A percentile compares a stretch with the other conserved stretches of the same genome.
phyloP scores from a whole-genome alignment of 2,797 vertebrate species.

The Hoplostethus atlanticus region DNA sequence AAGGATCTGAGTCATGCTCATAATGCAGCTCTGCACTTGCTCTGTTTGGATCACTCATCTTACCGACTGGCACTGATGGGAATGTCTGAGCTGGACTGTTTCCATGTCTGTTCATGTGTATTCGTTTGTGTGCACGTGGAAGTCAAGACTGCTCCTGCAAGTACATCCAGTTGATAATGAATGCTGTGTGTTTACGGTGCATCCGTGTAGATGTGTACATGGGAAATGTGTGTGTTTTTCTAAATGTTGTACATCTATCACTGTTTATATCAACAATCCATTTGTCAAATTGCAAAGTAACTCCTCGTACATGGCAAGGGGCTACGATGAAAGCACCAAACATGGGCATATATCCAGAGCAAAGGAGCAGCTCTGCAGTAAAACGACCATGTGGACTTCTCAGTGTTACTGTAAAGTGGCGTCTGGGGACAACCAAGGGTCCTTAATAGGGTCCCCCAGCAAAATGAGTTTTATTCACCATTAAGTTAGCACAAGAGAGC shows the following conservation, averaged over 20 bases:
- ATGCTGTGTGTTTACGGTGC: no score
- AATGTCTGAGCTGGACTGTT: neutral
- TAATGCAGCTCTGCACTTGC: neutral
- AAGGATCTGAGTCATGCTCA: conserved; percentile 39
- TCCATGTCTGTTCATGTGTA: conserved; percentile 10
- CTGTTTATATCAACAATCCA: no score
- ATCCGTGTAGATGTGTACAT: no score
- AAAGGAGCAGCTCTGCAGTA: neutral
- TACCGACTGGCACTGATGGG: neutral
- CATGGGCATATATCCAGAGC: neutral
- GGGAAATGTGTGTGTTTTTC: neutral
- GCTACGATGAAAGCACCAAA: neutral
- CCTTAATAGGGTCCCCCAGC: no score
- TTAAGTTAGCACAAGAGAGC: no score
- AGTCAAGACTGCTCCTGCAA: neutral
- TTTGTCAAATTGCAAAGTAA: no score
- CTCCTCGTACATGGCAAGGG: neutral
- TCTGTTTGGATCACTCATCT: conserved; percentile 6
- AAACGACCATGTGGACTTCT: neutral
- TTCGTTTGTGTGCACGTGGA: neutral
- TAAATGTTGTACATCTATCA: no score
- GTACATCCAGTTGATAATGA: no score
- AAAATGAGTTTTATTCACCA: no score
- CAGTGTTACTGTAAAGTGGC: neutral
- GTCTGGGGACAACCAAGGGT: no score